Evolutionary conservation across 1,140 invertebrate species (phyloP), one percentile per base, ranked within the genome.

Genomic region (Rhysida immarginata): DNA sequence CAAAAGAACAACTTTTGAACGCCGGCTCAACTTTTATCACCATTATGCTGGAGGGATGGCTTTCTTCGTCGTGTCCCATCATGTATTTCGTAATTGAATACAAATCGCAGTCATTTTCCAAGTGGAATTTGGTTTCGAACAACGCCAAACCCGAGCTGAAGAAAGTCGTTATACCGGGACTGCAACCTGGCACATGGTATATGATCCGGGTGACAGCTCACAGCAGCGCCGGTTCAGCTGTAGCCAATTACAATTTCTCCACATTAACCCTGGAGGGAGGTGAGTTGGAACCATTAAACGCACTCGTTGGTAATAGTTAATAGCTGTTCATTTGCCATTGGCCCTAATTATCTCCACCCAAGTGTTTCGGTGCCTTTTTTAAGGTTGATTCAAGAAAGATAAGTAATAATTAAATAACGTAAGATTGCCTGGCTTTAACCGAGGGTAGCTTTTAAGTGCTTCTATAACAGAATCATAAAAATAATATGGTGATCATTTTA

Each of bases 241-340:
- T 68, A 44, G 60, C 60, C 3, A 59, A 62, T 44, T 64, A 55
- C 54, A 41, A 55, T 20, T 55, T 55, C 26, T 44, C 42, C 16
- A 48, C 45, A 16, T 77, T 96, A 11, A 95, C 90, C 23, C 80
- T 89, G 58, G 88, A 86, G 62, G 93, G 92, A 80, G 87, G 88
- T 93, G 78, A 75, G 68, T 59, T 44, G 51, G 8, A 54, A 24
- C 16, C 5, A 11, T 46, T 46, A 46, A 46, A 23, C 20, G 8
- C 8, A 46, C n/a, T n/a, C n/a, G n/a, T n/a, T n/a, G n/a, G n/a
- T n/a, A n/a, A n/a, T n/a, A n/a, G n/a, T n/a, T n/a, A n/a, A n/a
- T n/a, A n/a, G n/a, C n/a, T n/a, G n/a, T n/a, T n/a, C n/a, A n/a
- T n/a, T n/a, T n/a, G n/a, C n/a, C n/a, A n/a, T n/a, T n/a, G n/a